Evolutionary conservation across 2,113 vertebrate genomes (phyloP).

Genomic region (Catharus fuscescens): DNA sequence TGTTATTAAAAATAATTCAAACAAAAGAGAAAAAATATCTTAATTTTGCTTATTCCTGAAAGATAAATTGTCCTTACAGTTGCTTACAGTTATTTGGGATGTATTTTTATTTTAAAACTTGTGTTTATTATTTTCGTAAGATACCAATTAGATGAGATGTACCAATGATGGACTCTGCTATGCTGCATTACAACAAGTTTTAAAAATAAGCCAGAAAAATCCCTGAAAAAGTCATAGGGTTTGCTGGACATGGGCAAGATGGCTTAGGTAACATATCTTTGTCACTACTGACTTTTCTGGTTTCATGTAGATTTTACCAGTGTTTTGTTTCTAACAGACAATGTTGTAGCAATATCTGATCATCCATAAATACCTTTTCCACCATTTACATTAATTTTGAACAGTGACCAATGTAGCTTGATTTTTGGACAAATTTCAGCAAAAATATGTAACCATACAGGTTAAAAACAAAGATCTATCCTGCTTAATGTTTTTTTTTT

Average conservation of each 20-base stretch:
- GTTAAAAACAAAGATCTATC: background rate
- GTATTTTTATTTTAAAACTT: background rate
- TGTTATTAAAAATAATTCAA: background rate
- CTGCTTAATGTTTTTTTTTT: background rate
- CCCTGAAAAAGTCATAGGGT: background rate
- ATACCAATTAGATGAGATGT: background rate
- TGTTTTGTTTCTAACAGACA: background rate
- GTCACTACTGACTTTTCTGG: background rate
- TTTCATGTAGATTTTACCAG: background rate
- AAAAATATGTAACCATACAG: background rate
- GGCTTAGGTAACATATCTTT: background rate
- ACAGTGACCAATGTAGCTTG: background rate
- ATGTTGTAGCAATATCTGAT: background rate
- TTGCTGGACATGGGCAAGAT: background rate
- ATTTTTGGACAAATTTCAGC: background rate
- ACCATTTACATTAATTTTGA: background rate
- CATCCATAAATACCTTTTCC: background rate
- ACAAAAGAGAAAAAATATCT: background rate
- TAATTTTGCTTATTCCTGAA: background rate
- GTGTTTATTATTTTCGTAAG: background rate
- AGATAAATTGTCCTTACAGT: background rate
- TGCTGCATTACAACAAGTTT: background rate
- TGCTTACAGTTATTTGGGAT: background rate
- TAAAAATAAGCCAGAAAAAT: background rate
- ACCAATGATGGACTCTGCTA: background rate